A percentile compares a stretch with the other conserved stretches of the same genome.
Evolutionary conservation across 2,113 vertebrate genomes (phyloP).

Genomic region (Ciconia maguari): DNA sequence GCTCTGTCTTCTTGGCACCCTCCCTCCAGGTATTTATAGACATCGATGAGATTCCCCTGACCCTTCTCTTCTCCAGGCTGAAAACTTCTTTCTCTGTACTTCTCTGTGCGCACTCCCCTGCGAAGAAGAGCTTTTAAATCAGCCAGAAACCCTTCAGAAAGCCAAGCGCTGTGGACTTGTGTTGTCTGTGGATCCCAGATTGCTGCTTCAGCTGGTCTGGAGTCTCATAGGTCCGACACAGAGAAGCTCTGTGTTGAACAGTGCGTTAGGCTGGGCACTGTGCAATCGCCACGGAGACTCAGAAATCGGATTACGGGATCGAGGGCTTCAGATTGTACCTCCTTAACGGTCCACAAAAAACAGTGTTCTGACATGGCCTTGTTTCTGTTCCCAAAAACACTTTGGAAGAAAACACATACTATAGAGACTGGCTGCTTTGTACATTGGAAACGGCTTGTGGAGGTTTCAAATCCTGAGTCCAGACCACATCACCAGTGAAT

Average conservation of each 20-base stretch:
- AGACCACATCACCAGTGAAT: not conserved
- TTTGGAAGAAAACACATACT: accelerated
- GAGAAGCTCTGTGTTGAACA: not conserved
- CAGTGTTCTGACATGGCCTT: not conserved
- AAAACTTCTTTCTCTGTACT: not conserved
- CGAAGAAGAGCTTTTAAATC: not conserved
- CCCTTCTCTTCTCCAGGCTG: not conserved
- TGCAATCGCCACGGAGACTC: not conserved
- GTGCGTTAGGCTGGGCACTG: accelerated
- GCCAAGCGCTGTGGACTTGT: accelerated
- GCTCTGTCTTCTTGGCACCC: accelerated
- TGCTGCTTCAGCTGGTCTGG: not conserved
- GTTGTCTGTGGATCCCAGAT: not conserved
- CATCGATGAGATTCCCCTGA: not conserved
- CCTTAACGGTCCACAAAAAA: not conserved
- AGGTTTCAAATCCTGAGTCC: not conserved
- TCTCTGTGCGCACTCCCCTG: not conserved
- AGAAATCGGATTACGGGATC: accelerated
- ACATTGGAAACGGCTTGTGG: not conserved
- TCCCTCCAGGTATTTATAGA: not conserved
- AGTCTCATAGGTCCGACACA: not conserved
- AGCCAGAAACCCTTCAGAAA: not conserved
- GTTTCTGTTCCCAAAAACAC: not conserved
- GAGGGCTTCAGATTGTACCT: not conserved
- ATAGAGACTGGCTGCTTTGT: not conserved